These are phyloP conservation scores for Axis porcinus DNA, from an alignment of 2,113 vertebrate species.

Conservation along the genomic window DNA sequence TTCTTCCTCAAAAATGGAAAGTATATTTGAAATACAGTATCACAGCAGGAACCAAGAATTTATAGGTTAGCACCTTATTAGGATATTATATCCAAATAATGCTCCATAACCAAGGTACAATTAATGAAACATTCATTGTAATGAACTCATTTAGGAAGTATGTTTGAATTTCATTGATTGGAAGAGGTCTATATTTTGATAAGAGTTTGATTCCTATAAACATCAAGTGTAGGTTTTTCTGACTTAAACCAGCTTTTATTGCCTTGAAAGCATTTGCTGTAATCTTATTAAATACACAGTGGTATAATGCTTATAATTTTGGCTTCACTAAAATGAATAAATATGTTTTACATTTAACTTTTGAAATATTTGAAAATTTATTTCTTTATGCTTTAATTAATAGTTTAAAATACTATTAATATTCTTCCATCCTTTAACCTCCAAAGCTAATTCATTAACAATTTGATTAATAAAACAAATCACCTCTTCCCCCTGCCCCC, in stretches of 20 bases:
- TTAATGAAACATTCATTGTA: neutral
- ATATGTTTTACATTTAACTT: slow-evolving; percentile 11
- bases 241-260: slow-evolving; percentile 26
- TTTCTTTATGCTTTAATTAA: neutral
- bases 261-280: slow-evolving; percentile 3
- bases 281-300: slow-evolving; percentile 8
- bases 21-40: neutral
- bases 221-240: slow-evolving; percentile 32
- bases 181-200: slow-evolving; percentile 33
- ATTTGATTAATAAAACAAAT: neutral
- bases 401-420: neutral
- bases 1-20: slow-evolving; percentile 3
- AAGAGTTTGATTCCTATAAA: neutral
- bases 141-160: slow-evolving; percentile 8
- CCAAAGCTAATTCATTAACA: neutral
- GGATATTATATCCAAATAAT: neutral
- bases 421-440: neutral
- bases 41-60: slow-evolving; percentile 8
- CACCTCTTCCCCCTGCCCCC: neutral
- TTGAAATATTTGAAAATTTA: neutral
- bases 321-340: slow-evolving; percentile 22
- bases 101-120: neutral
- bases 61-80: neutral
- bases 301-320: neutral
- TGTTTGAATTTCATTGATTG: slow-evolving; percentile 39